phyloP scores from a whole-genome alignment of 2,888 invertebrate genomes.

The Tanypteryx hageni region DNA sequence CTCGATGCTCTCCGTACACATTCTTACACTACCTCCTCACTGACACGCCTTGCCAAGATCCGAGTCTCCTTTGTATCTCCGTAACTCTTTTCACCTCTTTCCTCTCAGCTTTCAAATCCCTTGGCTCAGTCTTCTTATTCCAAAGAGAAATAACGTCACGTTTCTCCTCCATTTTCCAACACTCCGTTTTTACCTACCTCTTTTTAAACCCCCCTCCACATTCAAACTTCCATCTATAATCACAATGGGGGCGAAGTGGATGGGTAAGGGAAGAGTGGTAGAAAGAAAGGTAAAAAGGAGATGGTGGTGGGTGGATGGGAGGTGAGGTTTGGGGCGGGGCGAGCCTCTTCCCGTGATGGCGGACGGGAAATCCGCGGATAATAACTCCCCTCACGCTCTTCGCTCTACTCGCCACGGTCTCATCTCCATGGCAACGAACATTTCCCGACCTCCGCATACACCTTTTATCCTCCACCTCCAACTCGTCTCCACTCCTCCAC shows the following conservation, averaged over 20 bases:
- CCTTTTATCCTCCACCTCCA: background rate
- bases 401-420: background rate
- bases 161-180: background rate
- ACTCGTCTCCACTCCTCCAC: background rate
- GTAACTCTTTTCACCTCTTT: background rate
- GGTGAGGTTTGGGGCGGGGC: background rate
- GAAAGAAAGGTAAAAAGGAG: background rate
- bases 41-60: background rate
- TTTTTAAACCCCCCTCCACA: too few relatives aligned
- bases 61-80: background rate
- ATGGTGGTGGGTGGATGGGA: background rate
- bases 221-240: too few relatives aligned
- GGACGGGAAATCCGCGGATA: background rate
- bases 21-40: background rate
- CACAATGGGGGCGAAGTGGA: too few relatives aligned
- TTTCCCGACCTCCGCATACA: background rate
- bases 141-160: background rate
- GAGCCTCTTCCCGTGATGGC: background rate
- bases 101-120: too few relatives aligned
- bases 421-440: constrained; percentile 45
- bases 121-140: background rate
- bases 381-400: constrained; percentile 27
- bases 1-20: background rate
- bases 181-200: too few relatives aligned
- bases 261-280: background rate